Evolutionary conservation across 2,113 vertebrate species (phyloP), one percentile per base, ranked within the genome.

Genomic region (Microtus montanus): DNA sequence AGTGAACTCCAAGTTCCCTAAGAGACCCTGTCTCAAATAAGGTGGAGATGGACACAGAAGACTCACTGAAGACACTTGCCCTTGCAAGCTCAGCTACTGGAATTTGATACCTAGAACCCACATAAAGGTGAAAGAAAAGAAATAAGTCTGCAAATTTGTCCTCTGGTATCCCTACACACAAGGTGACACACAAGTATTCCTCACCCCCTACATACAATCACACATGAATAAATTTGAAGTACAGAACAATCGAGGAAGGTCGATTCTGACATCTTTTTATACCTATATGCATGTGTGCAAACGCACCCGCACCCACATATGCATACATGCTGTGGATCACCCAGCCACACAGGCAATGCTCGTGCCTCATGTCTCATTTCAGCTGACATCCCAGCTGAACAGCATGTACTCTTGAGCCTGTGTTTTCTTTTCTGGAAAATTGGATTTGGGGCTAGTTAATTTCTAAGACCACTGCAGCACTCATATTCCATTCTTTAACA

Each of bases 401-500:
- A 78, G 19, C 66, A 83, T 38, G 41, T 12, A 70, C 35, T 93
- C 77, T 28, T 74, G 26, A 10, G 14, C 14, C 52, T 90, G 54
- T 30, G 17, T 87, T 96, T 87, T 52, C 71, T 87, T 94, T 80
- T 89, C 83, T 78, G 33, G 66, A 87, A 91, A 80, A 89, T 9
- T 58, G 11, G 33, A 80, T 20, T 54, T 89, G 20, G 84, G 35
- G 15, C 12, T 82, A 70, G 38, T 79, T 77, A 33, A 95, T 88
- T 79, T 85, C 41, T 89, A 92, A 95, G 74, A 83, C 78, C 35
- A 82, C 68, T 12, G 13, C 8, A 64, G 58, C 3, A 44, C 77
- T 95, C 89, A 77, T 54, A 88, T 83, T 91, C 79, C 38, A 86
- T 87, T 88, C 58, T 95, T 83, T 90, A 79, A 52, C 44, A 74